A percentile compares a stretch with the other conserved stretches of the same genome.
phyloP scores from a whole-genome alignment of 1,140 invertebrate species.

The Portunus trituberculatus region DNA sequence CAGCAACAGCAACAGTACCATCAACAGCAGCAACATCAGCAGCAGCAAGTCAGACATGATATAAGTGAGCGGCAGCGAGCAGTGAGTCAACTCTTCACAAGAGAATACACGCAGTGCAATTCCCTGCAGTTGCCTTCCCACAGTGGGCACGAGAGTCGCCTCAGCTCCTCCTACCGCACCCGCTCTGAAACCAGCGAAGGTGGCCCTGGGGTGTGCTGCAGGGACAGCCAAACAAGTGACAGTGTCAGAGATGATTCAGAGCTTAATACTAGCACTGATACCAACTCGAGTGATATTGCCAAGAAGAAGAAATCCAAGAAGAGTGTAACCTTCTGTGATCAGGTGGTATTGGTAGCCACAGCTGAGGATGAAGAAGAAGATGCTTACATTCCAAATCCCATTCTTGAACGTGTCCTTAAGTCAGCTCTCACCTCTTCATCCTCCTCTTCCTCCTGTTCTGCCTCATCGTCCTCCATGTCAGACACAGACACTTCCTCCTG shows the following conservation, averaged over 20 bases:
- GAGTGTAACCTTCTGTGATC: conserved; percentile 95
- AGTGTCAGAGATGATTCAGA: conserved; percentile 75
- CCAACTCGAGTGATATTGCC: conserved; percentile 71
- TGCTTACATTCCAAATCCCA: conserved; percentile 94
- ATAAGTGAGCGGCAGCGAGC: conserved; percentile 57
- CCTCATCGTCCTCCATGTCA: conserved; percentile 65
- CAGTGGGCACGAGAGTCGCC: conserved; percentile 74
- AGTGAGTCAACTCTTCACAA: conserved; percentile 73
- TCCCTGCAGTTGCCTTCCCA: conserved; percentile 75
- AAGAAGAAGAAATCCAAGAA: conserved; percentile 85
- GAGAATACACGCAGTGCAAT: conserved; percentile 77
- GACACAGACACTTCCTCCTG: conserved; percentile 64
- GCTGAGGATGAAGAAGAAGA: conserved; percentile 94
- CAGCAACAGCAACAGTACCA: conserved; percentile 60
- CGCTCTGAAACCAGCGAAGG: conserved; percentile 55
- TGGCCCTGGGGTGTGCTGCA: background rate
- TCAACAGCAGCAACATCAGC: background rate
- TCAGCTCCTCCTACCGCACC: conserved; percentile 73
- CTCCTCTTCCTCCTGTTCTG: conserved; percentile 72
- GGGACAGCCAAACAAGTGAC: conserved; percentile 33
- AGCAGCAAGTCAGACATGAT: conserved; percentile 41
- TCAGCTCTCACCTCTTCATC: conserved; percentile 84
- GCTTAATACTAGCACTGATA: conserved; percentile 74
- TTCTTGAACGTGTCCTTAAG: conserved; percentile 90
- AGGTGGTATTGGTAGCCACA: conserved; percentile 94